A percentile compares a stretch with the other conserved stretches of the same genome.
phyloP scores from a whole-genome alignment of 2,113 vertebrate genomes.

The Brachyistius frenatus region DNA sequence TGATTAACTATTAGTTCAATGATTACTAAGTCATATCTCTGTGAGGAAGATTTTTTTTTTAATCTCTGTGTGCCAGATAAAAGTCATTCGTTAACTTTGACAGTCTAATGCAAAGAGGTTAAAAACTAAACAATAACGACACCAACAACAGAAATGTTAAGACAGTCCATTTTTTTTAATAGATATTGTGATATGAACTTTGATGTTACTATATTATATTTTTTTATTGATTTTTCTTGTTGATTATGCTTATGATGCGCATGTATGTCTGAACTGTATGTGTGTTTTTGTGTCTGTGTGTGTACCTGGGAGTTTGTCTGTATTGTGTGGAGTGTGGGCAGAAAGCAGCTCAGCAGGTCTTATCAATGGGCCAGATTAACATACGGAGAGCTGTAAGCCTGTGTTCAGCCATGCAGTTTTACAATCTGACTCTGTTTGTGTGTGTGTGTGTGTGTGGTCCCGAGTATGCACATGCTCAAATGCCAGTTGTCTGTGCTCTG shows the following conservation, averaged over 20 bases:
- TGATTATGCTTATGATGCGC: background rate
- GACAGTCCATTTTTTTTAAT: too few relatives aligned
- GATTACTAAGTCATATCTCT: background rate
- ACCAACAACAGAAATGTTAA: too few relatives aligned
- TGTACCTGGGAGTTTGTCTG: constrained; percentile 19
- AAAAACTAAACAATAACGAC: too few relatives aligned
- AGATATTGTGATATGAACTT: too few relatives aligned
- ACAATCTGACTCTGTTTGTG: constrained; percentile 45
- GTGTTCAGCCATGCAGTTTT: constrained; percentile 64
- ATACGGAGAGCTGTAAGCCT: constrained; percentile 67
- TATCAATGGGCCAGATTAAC: constrained; percentile 77
- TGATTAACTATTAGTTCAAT: background rate
- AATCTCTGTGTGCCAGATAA: background rate
- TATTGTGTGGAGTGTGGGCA: constrained; percentile 43
- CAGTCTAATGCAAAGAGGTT: too few relatives aligned
- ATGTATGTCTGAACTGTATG: background rate
- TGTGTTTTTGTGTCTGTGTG: background rate
- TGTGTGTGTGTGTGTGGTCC: constrained; percentile 9
- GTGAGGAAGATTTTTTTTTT: background rate
- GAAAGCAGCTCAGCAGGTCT: constrained; percentile 77
- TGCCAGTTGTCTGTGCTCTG: background rate
- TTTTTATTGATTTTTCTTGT: background rate
- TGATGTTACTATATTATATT: background rate
- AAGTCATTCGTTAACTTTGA: background rate
- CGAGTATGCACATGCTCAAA: constrained; percentile 18